These are phyloP conservation scores for Varanus komodoensis DNA, from an alignment of 2,113 vertebrate species.

Conservation along the genomic window DNA sequence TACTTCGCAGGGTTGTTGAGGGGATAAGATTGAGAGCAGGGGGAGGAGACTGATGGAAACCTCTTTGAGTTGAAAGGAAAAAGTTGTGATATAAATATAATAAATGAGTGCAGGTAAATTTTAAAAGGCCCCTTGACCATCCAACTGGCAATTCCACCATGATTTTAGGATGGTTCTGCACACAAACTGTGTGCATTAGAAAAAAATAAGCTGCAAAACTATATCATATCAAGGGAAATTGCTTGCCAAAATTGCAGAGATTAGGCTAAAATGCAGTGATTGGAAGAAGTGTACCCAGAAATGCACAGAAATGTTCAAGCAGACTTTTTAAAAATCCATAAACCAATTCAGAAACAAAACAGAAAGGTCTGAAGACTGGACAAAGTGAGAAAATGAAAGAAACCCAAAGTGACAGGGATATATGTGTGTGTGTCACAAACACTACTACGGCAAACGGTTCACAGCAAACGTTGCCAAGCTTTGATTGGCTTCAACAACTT, in stretches of 20 bases:
- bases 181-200: not conserved
- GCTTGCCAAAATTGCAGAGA: not conserved
- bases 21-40: too few species aligned
- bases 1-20: too few species aligned
- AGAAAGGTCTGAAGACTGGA: not conserved
- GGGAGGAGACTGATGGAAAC: too few species aligned
- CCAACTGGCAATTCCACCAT: too few species aligned
- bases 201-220: too few species aligned
- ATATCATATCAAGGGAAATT: not conserved
- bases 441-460: not conserved
- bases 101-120: too few species aligned
- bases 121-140: too few species aligned
- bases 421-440: too few species aligned
- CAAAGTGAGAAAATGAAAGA: not conserved
- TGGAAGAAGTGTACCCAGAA: not conserved
- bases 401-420: not conserved
- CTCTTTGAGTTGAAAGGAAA: too few species aligned
- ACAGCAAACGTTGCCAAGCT: not conserved
- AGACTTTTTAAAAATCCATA: not conserved
- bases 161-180: too few species aligned
- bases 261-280: not conserved
- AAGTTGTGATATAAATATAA: too few species aligned
- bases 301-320: not conserved
- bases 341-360: not conserved
- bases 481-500: conserved; percentile 62